Evolutionary conservation across 2,113 vertebrate species (phyloP).

Genomic region (Myodes glareolus): DNA sequence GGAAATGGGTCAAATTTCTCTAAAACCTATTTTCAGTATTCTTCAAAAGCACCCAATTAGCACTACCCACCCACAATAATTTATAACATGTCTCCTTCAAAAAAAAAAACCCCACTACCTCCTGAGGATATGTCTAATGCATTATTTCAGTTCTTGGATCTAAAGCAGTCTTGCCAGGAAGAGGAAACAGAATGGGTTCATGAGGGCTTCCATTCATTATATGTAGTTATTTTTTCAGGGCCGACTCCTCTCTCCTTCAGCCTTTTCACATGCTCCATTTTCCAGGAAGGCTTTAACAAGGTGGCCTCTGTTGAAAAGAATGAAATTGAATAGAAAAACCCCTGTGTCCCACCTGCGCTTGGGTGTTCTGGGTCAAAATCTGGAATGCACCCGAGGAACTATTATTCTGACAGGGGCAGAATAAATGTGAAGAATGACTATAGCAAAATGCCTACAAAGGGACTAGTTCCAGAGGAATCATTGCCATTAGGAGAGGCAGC

Average conservation of each 20-base stretch:
- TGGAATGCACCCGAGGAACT: not conserved
- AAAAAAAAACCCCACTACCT: not conserved
- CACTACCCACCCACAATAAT: not conserved
- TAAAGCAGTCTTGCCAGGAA: not conserved
- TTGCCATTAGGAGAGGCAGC: not conserved
- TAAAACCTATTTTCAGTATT: not conserved
- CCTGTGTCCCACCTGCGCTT: not conserved
- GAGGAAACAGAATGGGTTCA: not conserved
- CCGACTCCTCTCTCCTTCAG: not conserved
- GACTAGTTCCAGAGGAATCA: not conserved
- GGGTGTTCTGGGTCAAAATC: constrained; percentile 23
- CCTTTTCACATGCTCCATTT: not conserved
- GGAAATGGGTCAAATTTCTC: not conserved
- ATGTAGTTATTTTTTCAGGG: not conserved
- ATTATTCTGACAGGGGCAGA: not conserved
- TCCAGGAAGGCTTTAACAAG: not conserved
- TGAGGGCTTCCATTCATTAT: not conserved
- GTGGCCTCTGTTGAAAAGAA: not conserved
- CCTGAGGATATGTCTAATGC: not conserved
- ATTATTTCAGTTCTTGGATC: constrained; percentile 29
- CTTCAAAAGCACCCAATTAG: not conserved
- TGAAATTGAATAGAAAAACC: not conserved
- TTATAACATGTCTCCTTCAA: not conserved
- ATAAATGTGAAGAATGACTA: not conserved
- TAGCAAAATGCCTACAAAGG: not conserved